Evolutionary conservation across 1,140 invertebrate genomes (phyloP).

Genomic region (Ctenoplectra terminalis): DNA sequence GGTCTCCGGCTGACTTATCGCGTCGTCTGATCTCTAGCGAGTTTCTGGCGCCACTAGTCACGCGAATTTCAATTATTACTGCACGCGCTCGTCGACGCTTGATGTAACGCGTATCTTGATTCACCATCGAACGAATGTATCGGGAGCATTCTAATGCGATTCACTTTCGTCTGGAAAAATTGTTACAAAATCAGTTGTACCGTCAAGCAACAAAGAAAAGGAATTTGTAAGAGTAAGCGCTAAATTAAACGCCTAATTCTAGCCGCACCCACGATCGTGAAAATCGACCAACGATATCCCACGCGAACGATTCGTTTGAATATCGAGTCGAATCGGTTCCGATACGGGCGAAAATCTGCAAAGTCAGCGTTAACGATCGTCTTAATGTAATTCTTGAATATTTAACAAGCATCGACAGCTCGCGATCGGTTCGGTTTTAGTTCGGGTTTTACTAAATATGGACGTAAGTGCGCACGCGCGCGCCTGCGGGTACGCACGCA

Average conservation of each 20-base stretch:
- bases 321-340: background rate
- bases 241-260: background rate
- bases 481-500: too few relatives aligned
- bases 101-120: background rate
- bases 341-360: background rate
- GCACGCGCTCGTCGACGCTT: background rate
- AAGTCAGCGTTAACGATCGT: constrained; percentile 23
- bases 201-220: background rate
- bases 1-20: constrained; percentile 16
- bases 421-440: background rate
- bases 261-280: background rate
- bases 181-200: background rate
- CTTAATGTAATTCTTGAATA: background rate
- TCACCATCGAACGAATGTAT: background rate
- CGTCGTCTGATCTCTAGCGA: constrained; percentile 16
- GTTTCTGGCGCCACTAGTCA: constrained; percentile 32
- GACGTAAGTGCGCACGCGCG: background rate
- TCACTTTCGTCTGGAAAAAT: background rate
- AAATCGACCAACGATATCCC: background rate
- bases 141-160: background rate
- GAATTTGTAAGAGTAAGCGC: background rate
- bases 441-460: constrained; percentile 34
- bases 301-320: background rate
- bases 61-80: constrained; percentile 26
- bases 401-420: background rate